Base-by-base conservation (phyloP, 1,140 invertebrate genomes). In the Macrosteles quadrilineatus region DNA sequence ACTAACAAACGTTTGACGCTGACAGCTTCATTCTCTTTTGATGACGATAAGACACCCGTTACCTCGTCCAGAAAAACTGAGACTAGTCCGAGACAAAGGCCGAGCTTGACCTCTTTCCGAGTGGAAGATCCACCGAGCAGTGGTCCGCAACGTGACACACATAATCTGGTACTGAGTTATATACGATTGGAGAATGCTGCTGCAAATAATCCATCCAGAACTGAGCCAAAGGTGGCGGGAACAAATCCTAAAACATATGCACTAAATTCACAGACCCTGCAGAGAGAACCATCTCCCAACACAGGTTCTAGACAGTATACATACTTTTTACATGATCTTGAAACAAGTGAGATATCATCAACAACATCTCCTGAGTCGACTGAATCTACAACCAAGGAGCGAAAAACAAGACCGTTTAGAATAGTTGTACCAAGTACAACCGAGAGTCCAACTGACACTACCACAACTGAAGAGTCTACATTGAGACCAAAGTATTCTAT, bases 1-100 rank as follows among this genome's bases (percentile, higher is more conserved):
- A 3, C 4, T 4, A 59, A 59, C 29, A 65, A 55, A 23, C 70
- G 53, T 45, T 45, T 71, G 40, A 67, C 70, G 1, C 36, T 71
- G 4, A 67, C 70, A 30, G 65, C 70, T 47, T 63, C 65, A 40
- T 71, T 71, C 55, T 55, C 70, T 4, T 45, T 71, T 30, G 70
- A 71, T 19, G 45, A 55, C 45, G 19, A 57, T 17, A 53, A 67
- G 27, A 19, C 45, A 27, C 68, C 68, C 4, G 36, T 36, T n/a
- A 63, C 31, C 17, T 43, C 68, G 14, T 62, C 68, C 4, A 69
- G 32, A 47, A 63, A 23, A 50, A 23, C 6, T 47, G 25, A 62
- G 23, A 62, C 32, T 21, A 25, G 19, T 27, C n/a, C 2, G 31
- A 66, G 40, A 25, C 63, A 66, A 43, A 29, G 21, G 25, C 23